Evolutionary conservation across 2,113 vertebrate genomes (phyloP).

Genomic region (Pardalotus punctatus): DNA sequence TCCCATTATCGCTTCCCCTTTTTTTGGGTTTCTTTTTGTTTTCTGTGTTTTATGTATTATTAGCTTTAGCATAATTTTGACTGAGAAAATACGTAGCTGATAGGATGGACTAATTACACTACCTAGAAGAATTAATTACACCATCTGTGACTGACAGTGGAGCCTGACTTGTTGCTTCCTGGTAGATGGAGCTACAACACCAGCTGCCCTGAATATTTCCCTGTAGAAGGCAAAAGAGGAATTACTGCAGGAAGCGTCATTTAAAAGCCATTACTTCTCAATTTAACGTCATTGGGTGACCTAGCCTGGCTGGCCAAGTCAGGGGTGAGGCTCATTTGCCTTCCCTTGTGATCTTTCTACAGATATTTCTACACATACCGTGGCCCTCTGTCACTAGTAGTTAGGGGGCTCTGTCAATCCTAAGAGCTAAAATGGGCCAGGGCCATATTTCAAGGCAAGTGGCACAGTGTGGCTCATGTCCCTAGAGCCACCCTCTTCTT

Average conservation of each 20-base stretch:
- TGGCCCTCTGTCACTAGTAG: background rate
- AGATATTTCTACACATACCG: background rate
- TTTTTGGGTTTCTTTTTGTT: conserved; percentile 46
- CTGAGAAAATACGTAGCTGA: conserved; percentile 67
- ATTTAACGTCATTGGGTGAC: conserved; percentile 7
- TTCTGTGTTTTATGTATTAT: conserved; percentile 67
- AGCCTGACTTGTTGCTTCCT: conserved; percentile 59
- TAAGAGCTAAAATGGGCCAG: background rate
- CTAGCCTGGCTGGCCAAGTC: background rate
- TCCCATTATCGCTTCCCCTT: conserved; percentile 44
- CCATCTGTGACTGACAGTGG: conserved; percentile 70
- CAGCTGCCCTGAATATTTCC: conserved; percentile 38
- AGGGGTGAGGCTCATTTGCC: background rate
- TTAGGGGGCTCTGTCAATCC: background rate
- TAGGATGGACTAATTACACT: conserved; percentile 65
- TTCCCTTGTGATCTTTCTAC: background rate
- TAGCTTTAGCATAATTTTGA: conserved; percentile 69
- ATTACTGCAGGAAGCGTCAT: background rate
- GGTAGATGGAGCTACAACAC: conserved; percentile 57
- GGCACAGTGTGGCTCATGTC: background rate
- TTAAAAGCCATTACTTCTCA: conserved; percentile 37
- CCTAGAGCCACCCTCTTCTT: background rate
- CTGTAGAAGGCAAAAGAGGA: conserved; percentile 11
- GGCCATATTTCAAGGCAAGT: background rate
- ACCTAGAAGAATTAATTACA: conserved; percentile 73